Evolutionary conservation across 1,140 invertebrate genomes (phyloP).

Genomic region (Caerostris extrusa): DNA sequence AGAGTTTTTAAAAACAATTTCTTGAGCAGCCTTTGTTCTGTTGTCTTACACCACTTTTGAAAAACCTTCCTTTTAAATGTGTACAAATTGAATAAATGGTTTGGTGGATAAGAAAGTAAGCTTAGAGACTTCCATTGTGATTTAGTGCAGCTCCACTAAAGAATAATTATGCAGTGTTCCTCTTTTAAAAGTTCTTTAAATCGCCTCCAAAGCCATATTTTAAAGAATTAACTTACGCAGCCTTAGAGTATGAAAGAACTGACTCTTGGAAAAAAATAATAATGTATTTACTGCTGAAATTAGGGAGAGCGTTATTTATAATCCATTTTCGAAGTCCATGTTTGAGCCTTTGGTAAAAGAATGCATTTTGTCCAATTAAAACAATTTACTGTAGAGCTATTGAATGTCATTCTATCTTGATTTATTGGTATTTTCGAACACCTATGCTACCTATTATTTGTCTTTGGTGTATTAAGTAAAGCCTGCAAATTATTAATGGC

Average conservation of each 20-base stretch:
- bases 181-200: slow-evolving; percentile 38
- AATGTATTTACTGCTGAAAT: not conserved
- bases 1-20: not conserved
- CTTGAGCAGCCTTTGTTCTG: not conserved
- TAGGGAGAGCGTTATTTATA: slow-evolving; percentile 32
- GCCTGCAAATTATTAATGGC: not conserved
- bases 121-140: slow-evolving; percentile 32
- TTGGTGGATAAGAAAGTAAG: not conserved
- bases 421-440: slow-evolving; percentile 30
- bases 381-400: not conserved
- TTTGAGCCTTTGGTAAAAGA: not conserved
- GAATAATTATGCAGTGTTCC: slow-evolving; percentile 19
- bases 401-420: slow-evolving; percentile 36
- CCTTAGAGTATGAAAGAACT: not conserved
- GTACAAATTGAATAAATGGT: slow-evolving; percentile 39
- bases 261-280: not conserved
- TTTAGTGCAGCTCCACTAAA: slow-evolving; percentile 13
- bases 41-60: slow-evolving; percentile 1
- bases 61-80: not conserved
- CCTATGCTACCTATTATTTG: slow-evolving; percentile 13
- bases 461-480: slow-evolving; percentile 13
- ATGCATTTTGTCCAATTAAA: slow-evolving; percentile 18
- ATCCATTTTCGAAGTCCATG: not conserved
- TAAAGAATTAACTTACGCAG: slow-evolving; percentile 12
- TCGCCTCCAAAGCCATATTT: slow-evolving; percentile 32